Percentiles rank a stretch among this genome's conserved stretches.
Evolutionary conservation across 53 echinoderm and acorn worm species (phyloP).

Genomic region (Paelopatides confundens): DNA sequence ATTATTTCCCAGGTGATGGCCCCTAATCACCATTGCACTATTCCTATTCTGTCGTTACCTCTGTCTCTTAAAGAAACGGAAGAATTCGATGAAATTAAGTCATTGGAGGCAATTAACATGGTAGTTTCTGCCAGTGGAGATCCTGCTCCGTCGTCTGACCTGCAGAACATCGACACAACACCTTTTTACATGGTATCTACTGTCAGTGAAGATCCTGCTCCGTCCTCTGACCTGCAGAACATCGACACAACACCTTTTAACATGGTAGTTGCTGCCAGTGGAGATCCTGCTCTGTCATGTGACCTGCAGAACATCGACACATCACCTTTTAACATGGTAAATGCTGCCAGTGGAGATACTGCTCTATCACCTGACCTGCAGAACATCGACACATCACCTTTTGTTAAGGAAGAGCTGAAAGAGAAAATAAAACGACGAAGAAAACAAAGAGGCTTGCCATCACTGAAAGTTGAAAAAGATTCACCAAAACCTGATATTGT

Average conservation of each 20-base stretch:
- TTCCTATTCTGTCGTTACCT: not conserved
- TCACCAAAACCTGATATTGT: slow-evolving; percentile 14
- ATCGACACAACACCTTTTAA: slow-evolving; percentile 70
- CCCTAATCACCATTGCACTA: not conserved
- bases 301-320: slow-evolving; percentile 72
- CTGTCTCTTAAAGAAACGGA: slow-evolving; percentile 45
- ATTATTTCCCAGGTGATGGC: not conserved
- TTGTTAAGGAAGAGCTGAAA: slow-evolving; percentile 85
- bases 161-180: slow-evolving; percentile 68
- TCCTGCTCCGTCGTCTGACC: slow-evolving; percentile 37
- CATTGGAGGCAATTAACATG: slow-evolving; percentile 38
- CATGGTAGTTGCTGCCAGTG: not conserved
- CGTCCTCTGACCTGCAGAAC: slow-evolving; percentile 54
- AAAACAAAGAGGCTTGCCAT: slow-evolving; percentile 67
- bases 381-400: slow-evolving; percentile 70
- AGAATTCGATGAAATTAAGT: slow-evolving; percentile 50
- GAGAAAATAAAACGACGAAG: slow-evolving; percentile 70
- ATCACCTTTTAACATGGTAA: slow-evolving; percentile 38
- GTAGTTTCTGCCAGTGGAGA: not conserved
- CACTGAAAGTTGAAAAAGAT: slow-evolving; percentile 46
- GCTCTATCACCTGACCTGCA: slow-evolving; percentile 48
- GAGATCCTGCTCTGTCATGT: slow-evolving; percentile 7
- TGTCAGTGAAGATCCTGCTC: not conserved
- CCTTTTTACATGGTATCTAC: slow-evolving; percentile 17
- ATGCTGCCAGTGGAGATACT: not conserved